These are phyloP conservation scores for Apotomis capreana DNA, from an alignment of 2,888 invertebrate genomes.

Conservation along the genomic window DNA sequence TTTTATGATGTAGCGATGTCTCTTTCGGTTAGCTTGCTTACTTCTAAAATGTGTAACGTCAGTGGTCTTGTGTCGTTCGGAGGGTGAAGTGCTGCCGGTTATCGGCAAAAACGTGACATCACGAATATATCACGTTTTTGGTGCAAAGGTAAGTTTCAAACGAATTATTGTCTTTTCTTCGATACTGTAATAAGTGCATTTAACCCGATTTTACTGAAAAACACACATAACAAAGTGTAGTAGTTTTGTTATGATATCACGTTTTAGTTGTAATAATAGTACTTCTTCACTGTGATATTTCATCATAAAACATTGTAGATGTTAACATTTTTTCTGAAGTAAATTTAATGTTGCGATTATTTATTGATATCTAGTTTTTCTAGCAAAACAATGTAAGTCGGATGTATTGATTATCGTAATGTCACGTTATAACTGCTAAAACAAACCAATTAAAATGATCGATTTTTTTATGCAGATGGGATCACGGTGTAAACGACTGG, in stretches of 20 bases:
- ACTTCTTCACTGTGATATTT: neutral
- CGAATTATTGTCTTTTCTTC: neutral
- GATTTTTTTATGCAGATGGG: too few relatives aligned
- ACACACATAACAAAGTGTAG: neutral
- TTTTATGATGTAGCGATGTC: too few relatives aligned
- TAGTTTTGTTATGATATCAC: conserved; percentile 1
- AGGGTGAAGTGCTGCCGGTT: neutral
- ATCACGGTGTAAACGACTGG: too few relatives aligned
- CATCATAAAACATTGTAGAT: conserved; percentile 4
- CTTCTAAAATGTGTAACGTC: neutral
- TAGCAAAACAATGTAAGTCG: too few relatives aligned
- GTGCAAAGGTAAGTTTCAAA: neutral
- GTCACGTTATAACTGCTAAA: too few relatives aligned
- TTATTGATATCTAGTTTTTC: too few relatives aligned
- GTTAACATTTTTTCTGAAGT: neutral
- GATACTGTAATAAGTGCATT: conserved; percentile 2
- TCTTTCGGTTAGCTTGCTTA: too few relatives aligned
- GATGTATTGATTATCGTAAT: too few relatives aligned
- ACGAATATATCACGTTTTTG: conserved; percentile 1
- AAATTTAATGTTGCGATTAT: too few relatives aligned
- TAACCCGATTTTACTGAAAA: conserved; percentile 1
- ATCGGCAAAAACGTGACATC: conserved; percentile 5
- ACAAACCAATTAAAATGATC: too few relatives aligned
- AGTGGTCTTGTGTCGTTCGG: neutral
- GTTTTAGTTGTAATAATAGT: neutral